Base-by-base conservation (phyloP, 30 jellyfish, hydroid and myxozoan species). In the Aurelia aurita region DNA sequence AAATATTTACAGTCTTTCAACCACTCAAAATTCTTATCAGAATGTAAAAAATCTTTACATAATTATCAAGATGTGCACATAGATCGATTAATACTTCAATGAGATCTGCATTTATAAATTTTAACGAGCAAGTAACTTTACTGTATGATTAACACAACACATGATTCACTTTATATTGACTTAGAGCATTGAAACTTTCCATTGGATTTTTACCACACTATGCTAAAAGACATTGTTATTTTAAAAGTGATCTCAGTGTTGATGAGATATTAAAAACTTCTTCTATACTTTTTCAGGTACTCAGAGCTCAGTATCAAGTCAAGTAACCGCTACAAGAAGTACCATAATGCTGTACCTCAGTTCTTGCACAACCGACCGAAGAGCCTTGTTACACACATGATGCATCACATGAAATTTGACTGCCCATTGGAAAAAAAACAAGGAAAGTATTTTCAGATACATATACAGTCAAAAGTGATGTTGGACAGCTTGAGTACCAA, bases 401-500 rank as follows among this genome's bases (percentile, higher is more conserved):
- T 66, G 78, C 78, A 35, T 39, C 78, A 2, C 34, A 66, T 66
- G 27, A 66, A 25, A 66, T 35, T 31, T 20, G 78, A 66, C 4
- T 66, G 78, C 54, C 34, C 34, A 66, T 3, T 20, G 58, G 55
- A 26, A 27, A 26, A 27, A 27, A 11, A 1, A 66, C 2, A 3
- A 29, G 34, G 54, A 0, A 31, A 31, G 39, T 66, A 20, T 66
- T 51, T 66, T 26, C 58, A 8, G 29, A 27, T 27, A 20, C 44
- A 39, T 66, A 19, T 35, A 26, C 78, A 66, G 57, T 26, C 78
- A 66, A 66, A 25, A 21, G 44, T 20, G 78, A 66, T 31, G 78
- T 39, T 66, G 78, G 58, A 66, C 28, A 66, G 78, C 78, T 66
- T 20, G 54, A 66, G 78, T 66, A 66, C 78, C 84, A 72, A 28